These are phyloP conservation scores for Litoditis marina DNA, from an alignment of 2,888 invertebrate species.

Conservation along the genomic window DNA sequence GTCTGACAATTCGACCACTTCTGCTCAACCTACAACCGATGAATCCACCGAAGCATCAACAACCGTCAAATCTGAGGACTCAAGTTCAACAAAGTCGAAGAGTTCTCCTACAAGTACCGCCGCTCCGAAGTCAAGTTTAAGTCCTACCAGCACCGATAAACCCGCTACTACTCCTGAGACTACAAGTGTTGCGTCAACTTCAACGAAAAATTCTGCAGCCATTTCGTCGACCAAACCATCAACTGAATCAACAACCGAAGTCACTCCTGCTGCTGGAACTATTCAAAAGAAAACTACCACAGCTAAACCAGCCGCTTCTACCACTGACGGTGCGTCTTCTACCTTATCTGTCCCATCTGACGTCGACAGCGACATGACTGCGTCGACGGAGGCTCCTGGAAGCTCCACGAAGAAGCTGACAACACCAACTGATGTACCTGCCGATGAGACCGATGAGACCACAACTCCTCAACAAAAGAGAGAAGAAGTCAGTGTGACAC, in stretches of 20 bases:
- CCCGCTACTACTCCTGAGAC: background rate
- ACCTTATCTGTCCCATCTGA: background rate
- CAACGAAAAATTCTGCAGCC: background rate
- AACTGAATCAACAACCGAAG: slow-evolving; percentile 5
- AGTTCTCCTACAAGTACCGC: too few species aligned
- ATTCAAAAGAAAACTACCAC: background rate
- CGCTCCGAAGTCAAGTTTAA: too few species aligned
- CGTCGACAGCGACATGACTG: slow-evolving; percentile 6
- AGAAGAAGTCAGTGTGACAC: too few species aligned
- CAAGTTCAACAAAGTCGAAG: too few species aligned
- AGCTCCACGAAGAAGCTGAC: slow-evolving; percentile 5
- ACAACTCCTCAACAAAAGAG: too few species aligned
- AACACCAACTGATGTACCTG: slow-evolving; percentile 2
- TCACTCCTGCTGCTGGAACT: background rate
- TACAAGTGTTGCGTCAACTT: slow-evolving; percentile 3
- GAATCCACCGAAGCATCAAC: too few species aligned
- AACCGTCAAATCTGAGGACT: too few species aligned
- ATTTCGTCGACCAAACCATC: background rate
- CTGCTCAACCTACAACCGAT: too few species aligned
- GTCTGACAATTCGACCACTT: too few species aligned
- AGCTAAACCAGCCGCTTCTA: slow-evolving; percentile 1
- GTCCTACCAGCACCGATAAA: background rate
- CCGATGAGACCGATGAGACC: too few species aligned
- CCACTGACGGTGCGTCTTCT: too few species aligned
- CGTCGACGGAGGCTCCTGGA: background rate